Base-by-base conservation (phyloP, 1,140 invertebrate genomes). In the Liolophura sinensis region DNA sequence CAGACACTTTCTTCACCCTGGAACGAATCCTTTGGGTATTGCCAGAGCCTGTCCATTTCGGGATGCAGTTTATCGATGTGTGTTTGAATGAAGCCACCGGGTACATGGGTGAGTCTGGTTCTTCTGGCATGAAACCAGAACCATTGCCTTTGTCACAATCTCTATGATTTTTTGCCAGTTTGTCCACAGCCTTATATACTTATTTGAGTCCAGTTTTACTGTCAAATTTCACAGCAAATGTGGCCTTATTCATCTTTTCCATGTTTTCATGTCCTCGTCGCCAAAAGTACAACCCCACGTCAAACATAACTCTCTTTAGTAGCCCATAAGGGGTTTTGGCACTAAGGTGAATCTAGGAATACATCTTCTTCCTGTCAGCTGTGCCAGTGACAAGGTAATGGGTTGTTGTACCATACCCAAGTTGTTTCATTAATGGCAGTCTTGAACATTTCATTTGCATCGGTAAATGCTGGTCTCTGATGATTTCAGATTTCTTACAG, bases 241-340 rank as follows among this genome's bases (percentile, higher is more conserved):
- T 63, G 18, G 16, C 22, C 50, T 70, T 70, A 6, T 48, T 68
- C 66, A 68, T 68, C 16, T 46, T 12, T 15, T 62, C 14, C 52
- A 71, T 62, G 62, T 68, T 65, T 56, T 68, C 51, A 9, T 16
- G 31, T 1, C 60, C 58, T 49, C 49, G 22, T 22, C 54, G 51
- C 59, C 24, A 68, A 56, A 71, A 62, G 61, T 68, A 71, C 47
- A 68, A 25, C 15, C 66, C 20, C 14, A 68, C 62, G 22, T 68
- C 70, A 60, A 62, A 68, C 54, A 65, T 59, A 16, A 71, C 62
- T 52, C 63, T 68, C 27, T 68, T 68, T 18, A 50, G 22, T 20
- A 68, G 57, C 24, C 69, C 65, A 25, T 27, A 18, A n/a, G 69
- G 65, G 49, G 65, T 64, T 18, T 60, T 47, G 56, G n/a, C 25